Percentiles rank a stretch among this genome's conserved stretches.
These are phyloP conservation scores for Trogon melanurus DNA, from an alignment of 2,113 vertebrate species.

Conservation along the genomic window DNA sequence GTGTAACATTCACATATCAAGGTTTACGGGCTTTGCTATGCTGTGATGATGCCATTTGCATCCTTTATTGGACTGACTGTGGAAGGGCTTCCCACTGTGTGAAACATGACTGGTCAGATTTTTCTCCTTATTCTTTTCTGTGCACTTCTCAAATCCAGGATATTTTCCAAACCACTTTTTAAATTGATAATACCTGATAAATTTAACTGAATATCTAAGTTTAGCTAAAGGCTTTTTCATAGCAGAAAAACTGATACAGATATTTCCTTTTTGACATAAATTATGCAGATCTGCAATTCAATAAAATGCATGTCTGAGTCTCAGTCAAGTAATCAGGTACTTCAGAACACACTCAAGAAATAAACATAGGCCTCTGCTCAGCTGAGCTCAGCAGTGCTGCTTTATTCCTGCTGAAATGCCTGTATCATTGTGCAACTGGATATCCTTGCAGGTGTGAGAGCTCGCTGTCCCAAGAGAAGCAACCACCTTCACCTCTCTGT, in stretches of 20 bases:
- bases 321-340: background rate
- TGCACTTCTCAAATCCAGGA: background rate
- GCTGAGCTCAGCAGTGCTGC: background rate
- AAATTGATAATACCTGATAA: background rate
- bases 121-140: background rate
- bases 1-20: background rate
- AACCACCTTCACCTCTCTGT: background rate
- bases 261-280: background rate
- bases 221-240: background rate
- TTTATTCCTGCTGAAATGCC: background rate
- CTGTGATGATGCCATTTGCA: background rate
- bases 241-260: background rate
- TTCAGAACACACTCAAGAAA: background rate
- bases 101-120: background rate
- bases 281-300: background rate
- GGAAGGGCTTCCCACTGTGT: background rate
- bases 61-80: background rate
- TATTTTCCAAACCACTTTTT: background rate
- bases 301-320: background rate
- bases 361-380: background rate
- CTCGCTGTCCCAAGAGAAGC: background rate
- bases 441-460: background rate
- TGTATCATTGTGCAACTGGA: background rate
- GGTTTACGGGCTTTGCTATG: background rate
- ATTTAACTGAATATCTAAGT: background rate